Percentiles rank a stretch among this genome's conserved stretches.
Conservation (phyloP, 2,797 vertebrate species). For the Girardinus metallicus region DNA sequence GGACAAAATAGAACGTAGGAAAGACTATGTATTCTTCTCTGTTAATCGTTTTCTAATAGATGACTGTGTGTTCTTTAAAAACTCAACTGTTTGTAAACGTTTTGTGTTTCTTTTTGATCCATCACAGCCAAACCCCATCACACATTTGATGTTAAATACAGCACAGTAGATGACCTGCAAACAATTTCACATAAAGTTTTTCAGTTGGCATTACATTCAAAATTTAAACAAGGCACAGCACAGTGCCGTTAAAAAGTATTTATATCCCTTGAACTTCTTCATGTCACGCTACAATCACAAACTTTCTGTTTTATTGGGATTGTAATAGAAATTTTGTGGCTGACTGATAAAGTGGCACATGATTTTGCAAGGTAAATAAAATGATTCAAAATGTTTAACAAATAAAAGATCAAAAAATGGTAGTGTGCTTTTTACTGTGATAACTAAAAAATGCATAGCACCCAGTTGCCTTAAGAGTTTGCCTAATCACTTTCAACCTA, state of each 20-base stretch:
- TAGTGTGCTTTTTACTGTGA: neutral
- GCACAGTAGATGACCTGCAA: conserved; percentile 1
- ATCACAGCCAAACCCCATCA: conserved; percentile 30
- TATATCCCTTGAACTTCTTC: neutral
- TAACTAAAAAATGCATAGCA: neutral
- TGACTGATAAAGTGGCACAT: neutral
- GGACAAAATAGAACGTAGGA: conserved; percentile 42
- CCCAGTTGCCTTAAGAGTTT: neutral
- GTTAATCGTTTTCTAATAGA: no score
- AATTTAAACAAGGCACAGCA: neutral
- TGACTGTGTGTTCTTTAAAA: no score
- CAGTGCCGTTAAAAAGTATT: neutral
- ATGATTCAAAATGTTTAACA: neutral
- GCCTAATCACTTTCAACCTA: neutral
- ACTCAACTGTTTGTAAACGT: no score
- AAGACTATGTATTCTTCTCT: no score
- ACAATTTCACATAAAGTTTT: conserved; percentile 6
- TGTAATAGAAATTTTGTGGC: neutral
- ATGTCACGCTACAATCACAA: neutral
- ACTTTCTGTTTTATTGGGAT: neutral
- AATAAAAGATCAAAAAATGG: neutral
- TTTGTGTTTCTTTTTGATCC: no score
- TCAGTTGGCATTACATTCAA: neutral
- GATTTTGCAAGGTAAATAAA: neutral
- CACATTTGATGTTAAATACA: conserved; percentile 26